These are phyloP conservation scores for Myotis yumanensis DNA, from an alignment of 2,113 vertebrate species.

Conservation along the genomic window DNA sequence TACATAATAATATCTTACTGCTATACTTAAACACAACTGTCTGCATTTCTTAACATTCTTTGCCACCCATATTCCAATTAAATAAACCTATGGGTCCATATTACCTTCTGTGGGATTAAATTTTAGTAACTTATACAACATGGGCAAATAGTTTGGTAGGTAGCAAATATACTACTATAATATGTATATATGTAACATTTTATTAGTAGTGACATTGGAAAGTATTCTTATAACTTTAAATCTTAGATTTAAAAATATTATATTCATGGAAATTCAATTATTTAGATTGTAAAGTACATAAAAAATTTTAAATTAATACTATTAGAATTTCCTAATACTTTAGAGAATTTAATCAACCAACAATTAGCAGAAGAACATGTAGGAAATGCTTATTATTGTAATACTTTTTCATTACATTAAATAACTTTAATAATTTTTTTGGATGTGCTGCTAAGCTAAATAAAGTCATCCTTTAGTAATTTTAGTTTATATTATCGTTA, in stretches of 20 bases:
- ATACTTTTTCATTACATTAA: not conserved
- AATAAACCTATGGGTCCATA: not conserved
- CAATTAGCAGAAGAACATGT: not conserved
- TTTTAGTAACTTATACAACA: slow-evolving; percentile 37
- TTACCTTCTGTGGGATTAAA: not conserved
- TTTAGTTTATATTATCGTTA: not conserved
- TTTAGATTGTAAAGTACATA: not conserved
- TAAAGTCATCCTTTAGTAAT: not conserved
- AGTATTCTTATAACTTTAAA: not conserved
- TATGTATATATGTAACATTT: not conserved
- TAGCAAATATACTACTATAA: not conserved
- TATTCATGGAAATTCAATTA: slow-evolving; percentile 6
- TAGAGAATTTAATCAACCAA: not conserved
- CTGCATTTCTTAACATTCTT: slow-evolving; percentile 4
- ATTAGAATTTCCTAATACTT: slow-evolving; percentile 6
- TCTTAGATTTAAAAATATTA: not conserved
- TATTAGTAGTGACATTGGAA: not conserved
- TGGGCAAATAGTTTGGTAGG: slow-evolving; percentile 7
- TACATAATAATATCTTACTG: not conserved
- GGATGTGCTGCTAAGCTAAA: not conserved
- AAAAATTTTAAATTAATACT: not conserved
- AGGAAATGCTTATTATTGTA: not conserved
- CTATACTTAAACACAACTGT: not conserved
- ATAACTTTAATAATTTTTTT: slow-evolving; percentile 1
- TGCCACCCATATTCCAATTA: not conserved